These are phyloP conservation scores for Empidonax traillii DNA, from an alignment of 2,113 vertebrate species.

Conservation along the genomic window DNA sequence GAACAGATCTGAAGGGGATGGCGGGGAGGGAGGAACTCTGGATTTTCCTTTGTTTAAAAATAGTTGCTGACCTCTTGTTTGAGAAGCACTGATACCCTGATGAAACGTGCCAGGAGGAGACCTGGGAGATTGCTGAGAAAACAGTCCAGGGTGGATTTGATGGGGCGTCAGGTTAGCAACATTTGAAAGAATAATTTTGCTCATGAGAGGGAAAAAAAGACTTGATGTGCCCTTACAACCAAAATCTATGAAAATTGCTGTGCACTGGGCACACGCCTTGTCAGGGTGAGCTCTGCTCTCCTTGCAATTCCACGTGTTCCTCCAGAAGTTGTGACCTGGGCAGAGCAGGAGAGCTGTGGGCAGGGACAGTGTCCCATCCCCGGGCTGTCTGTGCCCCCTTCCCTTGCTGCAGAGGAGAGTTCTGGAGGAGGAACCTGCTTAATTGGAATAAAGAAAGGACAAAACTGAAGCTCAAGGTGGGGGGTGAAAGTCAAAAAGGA, in stretches of 20 bases:
- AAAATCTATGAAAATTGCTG: neutral
- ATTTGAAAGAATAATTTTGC: neutral
- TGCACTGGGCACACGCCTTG: neutral
- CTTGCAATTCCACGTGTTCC: neutral
- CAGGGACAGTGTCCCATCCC: neutral
- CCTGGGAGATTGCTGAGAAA: neutral
- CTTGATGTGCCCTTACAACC: neutral
- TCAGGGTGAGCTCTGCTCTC: neutral
- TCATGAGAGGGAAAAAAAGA: neutral
- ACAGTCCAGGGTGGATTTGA: neutral
- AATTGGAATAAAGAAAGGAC: neutral
- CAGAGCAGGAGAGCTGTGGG: neutral
- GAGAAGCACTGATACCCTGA: neutral
- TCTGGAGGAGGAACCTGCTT: neutral
- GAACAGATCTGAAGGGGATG: neutral
- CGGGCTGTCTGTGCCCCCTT: accelerated
- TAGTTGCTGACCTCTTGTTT: neutral
- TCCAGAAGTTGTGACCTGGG: neutral
- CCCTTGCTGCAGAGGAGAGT: neutral
- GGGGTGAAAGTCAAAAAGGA: neutral
- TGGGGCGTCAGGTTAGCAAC: neutral
- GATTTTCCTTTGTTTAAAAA: neutral
- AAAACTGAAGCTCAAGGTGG: neutral
- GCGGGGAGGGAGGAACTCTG: neutral
- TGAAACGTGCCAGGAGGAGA: neutral